These are phyloP conservation scores for Hyppa rectilinea DNA, from an alignment of 2,888 invertebrate genomes.

Conservation along the genomic window DNA sequence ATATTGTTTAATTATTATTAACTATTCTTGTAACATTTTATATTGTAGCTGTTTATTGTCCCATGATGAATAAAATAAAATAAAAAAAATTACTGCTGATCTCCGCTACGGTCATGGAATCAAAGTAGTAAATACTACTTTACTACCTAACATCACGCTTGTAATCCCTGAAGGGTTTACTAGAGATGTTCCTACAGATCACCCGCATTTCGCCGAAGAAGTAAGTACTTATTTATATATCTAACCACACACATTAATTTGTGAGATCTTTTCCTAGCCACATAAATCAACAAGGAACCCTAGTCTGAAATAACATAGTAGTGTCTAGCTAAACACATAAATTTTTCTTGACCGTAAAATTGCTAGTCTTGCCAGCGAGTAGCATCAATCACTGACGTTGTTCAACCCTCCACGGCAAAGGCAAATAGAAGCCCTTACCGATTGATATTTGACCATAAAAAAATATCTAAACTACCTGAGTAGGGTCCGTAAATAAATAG, in stretches of 20 bases:
- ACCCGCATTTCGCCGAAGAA: no score
- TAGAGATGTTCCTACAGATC: no score
- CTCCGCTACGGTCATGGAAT: neutral
- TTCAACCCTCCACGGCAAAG: slow-evolving; percentile 55
- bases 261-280: slow-evolving; percentile 2
- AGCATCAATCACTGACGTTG: slow-evolving; percentile 67
- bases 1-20: no score
- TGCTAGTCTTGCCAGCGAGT: slow-evolving; percentile 52
- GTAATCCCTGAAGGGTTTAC: no score
- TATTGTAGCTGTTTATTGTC: no score
- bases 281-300: slow-evolving; percentile 49
- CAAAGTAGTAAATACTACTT: slow-evolving; percentile 10
- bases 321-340: slow-evolving; percentile 55
- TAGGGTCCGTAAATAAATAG: slow-evolving; percentile 50
- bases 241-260: slow-evolving; percentile 5
- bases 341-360: slow-evolving; percentile 65
- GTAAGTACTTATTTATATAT: slow-evolving; percentile 12
- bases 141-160: no score
- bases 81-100: neutral
- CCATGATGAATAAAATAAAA: no score
- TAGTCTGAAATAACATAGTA: slow-evolving; percentile 52
- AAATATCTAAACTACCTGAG: slow-evolving; percentile 47
- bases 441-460: slow-evolving; percentile 67
- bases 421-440: slow-evolving; percentile 63
- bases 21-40: no score